Conservation (phyloP, 2,113 vertebrate species). For the Peromyscus maniculatus region DNA sequence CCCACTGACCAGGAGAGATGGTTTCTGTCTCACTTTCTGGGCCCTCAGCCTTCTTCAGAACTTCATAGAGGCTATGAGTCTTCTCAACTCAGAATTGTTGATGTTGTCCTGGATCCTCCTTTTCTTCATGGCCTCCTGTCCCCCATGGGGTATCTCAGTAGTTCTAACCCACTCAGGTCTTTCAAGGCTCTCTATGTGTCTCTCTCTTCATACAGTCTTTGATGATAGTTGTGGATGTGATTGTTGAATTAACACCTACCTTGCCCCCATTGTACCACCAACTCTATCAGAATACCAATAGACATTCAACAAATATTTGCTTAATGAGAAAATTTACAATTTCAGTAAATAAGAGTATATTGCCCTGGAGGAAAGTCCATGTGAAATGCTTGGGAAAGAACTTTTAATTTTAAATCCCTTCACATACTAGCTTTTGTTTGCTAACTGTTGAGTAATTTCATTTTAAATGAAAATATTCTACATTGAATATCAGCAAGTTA, state of each 20-base stretch:
- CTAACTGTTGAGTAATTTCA: neutral
- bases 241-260: neutral
- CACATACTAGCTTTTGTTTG: neutral
- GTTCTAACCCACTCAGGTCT: neutral
- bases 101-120: neutral
- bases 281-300: neutral
- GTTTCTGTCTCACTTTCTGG: neutral
- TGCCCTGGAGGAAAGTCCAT: neutral
- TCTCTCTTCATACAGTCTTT: neutral
- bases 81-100: neutral
- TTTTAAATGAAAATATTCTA: constrained; percentile 54
- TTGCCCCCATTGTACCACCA: neutral
- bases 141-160: neutral
- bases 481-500: constrained; percentile 37
- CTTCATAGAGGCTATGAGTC: neutral
- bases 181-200: neutral
- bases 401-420: constrained; percentile 23
- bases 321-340: constrained; percentile 45
- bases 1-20: neutral
- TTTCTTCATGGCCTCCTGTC: neutral
- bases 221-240: neutral
- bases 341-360: neutral
- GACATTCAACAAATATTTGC: neutral
- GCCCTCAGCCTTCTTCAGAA: neutral
- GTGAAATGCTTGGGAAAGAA: neutral